These are phyloP conservation scores for Pangasius mekongensis DNA, from an alignment of 2,797 vertebrate genomes.

Conservation along the genomic window DNA sequence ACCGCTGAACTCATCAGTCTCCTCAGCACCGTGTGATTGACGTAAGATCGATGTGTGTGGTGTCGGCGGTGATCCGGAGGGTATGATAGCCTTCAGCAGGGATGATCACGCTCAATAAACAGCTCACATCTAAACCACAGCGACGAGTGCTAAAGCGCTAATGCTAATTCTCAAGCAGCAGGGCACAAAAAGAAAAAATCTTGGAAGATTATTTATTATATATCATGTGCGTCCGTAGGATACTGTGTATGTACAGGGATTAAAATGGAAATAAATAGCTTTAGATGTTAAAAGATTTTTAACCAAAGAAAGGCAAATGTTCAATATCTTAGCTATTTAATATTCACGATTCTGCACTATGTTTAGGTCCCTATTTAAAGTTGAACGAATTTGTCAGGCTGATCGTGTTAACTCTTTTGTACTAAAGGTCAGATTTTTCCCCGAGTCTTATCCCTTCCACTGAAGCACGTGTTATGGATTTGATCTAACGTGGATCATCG, in stretches of 20 bases:
- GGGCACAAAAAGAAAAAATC: not conserved
- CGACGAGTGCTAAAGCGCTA: not conserved
- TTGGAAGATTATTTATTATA: no score
- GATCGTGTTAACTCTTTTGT: no score
- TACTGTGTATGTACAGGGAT: not conserved
- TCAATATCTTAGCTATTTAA: no score
- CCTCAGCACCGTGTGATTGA: slow-evolving; percentile 38
- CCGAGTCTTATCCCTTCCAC: no score
- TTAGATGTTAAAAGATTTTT: no score
- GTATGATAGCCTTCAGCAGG: slow-evolving; percentile 43
- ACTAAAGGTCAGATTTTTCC: no score
- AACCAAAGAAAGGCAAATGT: no score
- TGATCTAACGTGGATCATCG: no score
- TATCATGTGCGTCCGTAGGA: not conserved
- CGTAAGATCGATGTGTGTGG: slow-evolving; percentile 51
- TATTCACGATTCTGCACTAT: no score
- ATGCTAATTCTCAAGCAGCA: not conserved
- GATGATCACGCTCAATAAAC: slow-evolving; percentile 36
- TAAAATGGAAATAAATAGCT: not conserved
- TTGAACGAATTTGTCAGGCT: no score
- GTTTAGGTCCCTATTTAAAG: no score
- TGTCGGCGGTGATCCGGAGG: slow-evolving; percentile 42
- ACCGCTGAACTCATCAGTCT: slow-evolving; percentile 36
- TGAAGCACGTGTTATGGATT: no score
- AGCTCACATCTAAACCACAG: not conserved